Percentiles rank a stretch among this genome's conserved stretches.
phyloP scores from a whole-genome alignment of 2,888 invertebrate species.

The Sericinus montela region DNA sequence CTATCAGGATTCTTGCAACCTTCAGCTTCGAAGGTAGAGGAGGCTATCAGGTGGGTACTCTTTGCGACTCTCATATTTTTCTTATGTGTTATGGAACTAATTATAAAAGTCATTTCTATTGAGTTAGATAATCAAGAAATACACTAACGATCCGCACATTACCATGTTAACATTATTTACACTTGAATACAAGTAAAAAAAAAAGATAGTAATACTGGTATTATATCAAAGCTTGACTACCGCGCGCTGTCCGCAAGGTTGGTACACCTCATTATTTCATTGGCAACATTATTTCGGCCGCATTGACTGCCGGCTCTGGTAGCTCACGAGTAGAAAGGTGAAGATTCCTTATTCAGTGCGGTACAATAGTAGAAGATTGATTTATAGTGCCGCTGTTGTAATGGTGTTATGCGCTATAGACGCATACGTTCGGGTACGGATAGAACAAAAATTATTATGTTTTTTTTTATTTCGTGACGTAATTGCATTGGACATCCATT shows the following conservation, averaged over 20 bases:
- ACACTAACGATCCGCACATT: too few species aligned
- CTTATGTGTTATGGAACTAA: too few species aligned
- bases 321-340: conserved; percentile 35
- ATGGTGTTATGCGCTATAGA: conserved; percentile 36
- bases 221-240: conserved; percentile 1
- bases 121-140: too few species aligned
- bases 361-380: conserved; percentile 61
- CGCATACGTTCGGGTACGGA: conserved; percentile 34
- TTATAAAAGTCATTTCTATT: too few species aligned
- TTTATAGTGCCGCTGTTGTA: conserved; percentile 59
- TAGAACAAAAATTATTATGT: conserved; percentile 32
- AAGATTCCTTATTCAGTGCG: conserved; percentile 42
- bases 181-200: background rate
- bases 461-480: too few species aligned
- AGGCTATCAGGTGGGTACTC: too few species aligned
- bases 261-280: conserved; percentile 21
- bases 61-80: too few species aligned
- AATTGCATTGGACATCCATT: too few species aligned
- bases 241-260: background rate
- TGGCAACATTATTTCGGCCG: conserved; percentile 19
- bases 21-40: too few species aligned
- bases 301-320: conserved; percentile 19
- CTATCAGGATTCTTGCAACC: too few species aligned
- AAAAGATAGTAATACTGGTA: background rate
- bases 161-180: background rate